A percentile compares a stretch with the other conserved stretches of the same genome.
Evolutionary conservation across 2,113 vertebrate species (phyloP).

Genomic region (Sylvia atricapilla): DNA sequence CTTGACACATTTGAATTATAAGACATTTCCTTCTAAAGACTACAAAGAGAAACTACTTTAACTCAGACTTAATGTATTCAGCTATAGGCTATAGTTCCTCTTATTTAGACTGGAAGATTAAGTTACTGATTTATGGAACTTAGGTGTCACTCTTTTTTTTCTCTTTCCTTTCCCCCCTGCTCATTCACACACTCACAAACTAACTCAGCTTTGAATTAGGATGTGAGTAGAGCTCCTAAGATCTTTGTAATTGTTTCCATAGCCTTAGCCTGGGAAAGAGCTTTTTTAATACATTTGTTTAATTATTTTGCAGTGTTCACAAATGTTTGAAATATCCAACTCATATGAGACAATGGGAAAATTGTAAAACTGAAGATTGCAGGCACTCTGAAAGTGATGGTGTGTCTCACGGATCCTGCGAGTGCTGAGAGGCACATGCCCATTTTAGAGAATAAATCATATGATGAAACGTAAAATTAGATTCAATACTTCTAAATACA

Average conservation of each 20-base stretch:
- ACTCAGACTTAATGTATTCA: not conserved
- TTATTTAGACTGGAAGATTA: not conserved
- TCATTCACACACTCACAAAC: not conserved
- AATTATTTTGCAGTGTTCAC: not conserved
- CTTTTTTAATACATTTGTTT: not conserved
- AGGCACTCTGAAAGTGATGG: not conserved
- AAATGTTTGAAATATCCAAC: not conserved
- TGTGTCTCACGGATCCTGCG: fast-evolving
- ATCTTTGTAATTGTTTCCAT: not conserved
- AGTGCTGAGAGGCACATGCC: not conserved
- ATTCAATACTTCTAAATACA: not conserved
- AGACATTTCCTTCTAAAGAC: not conserved
- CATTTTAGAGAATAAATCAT: not conserved
- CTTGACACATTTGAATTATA: not conserved
- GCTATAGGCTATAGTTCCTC: not conserved
- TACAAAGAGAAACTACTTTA: not conserved
- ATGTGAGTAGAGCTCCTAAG: not conserved
- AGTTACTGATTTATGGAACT: not conserved
- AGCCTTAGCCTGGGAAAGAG: not conserved
- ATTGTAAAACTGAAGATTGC: not conserved
- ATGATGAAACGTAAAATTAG: not conserved
- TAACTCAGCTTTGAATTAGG: not conserved
- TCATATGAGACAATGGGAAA: not conserved
- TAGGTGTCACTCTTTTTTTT: not conserved
- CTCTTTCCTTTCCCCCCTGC: fast-evolving